These are phyloP conservation scores for Amphipoea lucens DNA, from an alignment of 2,888 invertebrate species.

Conservation along the genomic window DNA sequence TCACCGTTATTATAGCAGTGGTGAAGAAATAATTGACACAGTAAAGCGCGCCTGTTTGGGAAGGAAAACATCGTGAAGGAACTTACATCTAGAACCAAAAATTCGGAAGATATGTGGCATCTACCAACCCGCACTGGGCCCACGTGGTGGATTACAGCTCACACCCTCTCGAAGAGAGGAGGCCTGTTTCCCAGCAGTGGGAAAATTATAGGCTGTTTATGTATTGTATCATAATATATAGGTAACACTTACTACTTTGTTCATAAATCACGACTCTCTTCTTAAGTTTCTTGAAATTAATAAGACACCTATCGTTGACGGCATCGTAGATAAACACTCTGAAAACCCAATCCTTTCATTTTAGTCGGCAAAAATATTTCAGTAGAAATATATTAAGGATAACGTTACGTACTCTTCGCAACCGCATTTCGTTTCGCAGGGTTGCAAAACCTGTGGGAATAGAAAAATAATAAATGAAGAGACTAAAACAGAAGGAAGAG, in stretches of 20 bases:
- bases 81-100: neutral
- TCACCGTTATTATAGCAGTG: neutral
- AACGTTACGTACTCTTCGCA: constrained; percentile 73
- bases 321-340: constrained; percentile 78
- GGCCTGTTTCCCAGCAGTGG: neutral
- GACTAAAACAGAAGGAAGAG: neutral
- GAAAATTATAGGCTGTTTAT: neutral
- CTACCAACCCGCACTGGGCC: neutral
- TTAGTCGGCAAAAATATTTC: neutral
- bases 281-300: constrained; percentile 75
- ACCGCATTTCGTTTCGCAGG: constrained; percentile 75
- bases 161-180: neutral
- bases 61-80: neutral
- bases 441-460: constrained; percentile 21
- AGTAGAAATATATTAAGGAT: neutral
- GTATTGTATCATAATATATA: neutral
- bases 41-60: neutral
- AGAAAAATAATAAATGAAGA: neutral
- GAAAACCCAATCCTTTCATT: constrained; percentile 54
- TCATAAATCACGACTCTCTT: constrained; percentile 53
- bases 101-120: neutral
- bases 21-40: neutral
- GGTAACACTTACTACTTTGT: constrained; percentile 46
- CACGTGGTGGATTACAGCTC: too few species aligned
- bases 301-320: constrained; percentile 73